Evolutionary conservation across 1,140 invertebrate genomes (phyloP).

Genomic region (Drosophila rufa): DNA sequence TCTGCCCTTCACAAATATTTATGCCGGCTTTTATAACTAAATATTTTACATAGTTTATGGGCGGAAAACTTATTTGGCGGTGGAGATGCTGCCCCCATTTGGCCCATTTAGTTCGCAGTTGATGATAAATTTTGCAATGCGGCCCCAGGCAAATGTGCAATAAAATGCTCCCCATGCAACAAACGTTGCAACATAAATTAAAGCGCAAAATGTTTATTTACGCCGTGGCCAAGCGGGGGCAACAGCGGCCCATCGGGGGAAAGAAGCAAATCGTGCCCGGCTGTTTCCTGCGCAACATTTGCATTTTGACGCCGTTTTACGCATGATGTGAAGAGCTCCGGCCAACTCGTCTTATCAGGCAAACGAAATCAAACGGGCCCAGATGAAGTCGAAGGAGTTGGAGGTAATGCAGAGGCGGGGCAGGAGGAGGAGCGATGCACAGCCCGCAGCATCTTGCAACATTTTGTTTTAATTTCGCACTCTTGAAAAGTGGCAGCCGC

Average conservation of each 20-base stretch:
- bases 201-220: slow-evolving; percentile 81
- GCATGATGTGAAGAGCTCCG: slow-evolving; percentile 65
- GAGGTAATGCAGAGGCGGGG: not conserved
- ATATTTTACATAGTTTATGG: slow-evolving; percentile 30
- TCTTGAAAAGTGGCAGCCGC: slow-evolving; percentile 77
- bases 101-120: slow-evolving; percentile 42
- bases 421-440: slow-evolving; percentile 18
- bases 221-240: slow-evolving; percentile 33
- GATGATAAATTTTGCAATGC: slow-evolving; percentile 67
- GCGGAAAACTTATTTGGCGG: slow-evolving; percentile 33
- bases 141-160: slow-evolving; percentile 64
- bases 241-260: not conserved
- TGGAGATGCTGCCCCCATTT: slow-evolving; percentile 41
- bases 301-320: slow-evolving; percentile 82
- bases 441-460: slow-evolving; percentile 79
- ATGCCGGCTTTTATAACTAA: slow-evolving; percentile 17
- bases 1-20: slow-evolving; percentile 15
- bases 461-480: slow-evolving; percentile 84
- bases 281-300: slow-evolving; percentile 75
- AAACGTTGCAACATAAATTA: slow-evolving; percentile 69
- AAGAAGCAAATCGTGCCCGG: slow-evolving; percentile 28
- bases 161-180: slow-evolving; percentile 70
- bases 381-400: slow-evolving; percentile 34
- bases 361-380: slow-evolving; percentile 67
- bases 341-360: slow-evolving; percentile 67